A percentile compares a stretch with the other conserved stretches of the same genome.
phyloP scores from a whole-genome alignment of 2,888 invertebrate species.

The Nomada fucata region DNA sequence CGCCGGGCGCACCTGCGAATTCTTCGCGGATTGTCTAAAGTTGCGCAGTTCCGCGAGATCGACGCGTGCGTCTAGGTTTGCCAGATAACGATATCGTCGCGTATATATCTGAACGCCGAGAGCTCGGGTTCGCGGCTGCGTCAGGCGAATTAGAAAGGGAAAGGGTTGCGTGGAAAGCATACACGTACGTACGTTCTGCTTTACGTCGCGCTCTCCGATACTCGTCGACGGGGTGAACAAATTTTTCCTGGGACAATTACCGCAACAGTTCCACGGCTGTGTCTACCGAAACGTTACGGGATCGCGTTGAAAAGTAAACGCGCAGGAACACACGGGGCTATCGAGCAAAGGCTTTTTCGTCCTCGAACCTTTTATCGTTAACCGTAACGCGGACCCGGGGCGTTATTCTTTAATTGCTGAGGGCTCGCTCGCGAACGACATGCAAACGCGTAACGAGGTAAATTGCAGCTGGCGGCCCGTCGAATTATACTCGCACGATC shows the following conservation, averaged over 20 bases:
- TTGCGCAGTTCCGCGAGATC: constrained; percentile 48
- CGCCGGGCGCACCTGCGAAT: constrained; percentile 38
- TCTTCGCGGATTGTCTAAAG: constrained; percentile 12
- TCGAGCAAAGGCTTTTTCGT: not conserved
- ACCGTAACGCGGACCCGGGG: not conserved
- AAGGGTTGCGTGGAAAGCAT: too few relatives aligned
- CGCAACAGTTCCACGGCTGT: too few relatives aligned
- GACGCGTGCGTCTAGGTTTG: constrained; percentile 47
- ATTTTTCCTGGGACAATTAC: not conserved
- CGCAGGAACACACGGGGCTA: too few relatives aligned
- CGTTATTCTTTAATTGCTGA: constrained; percentile 20
- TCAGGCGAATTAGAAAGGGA: constrained; percentile 48
- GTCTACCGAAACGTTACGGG: too few relatives aligned
- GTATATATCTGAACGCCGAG: not conserved
- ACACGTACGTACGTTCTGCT: too few relatives aligned
- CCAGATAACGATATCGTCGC: constrained; percentile 56
- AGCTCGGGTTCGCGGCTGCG: constrained; percentile 44
- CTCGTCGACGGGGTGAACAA: not conserved
- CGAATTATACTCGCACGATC: constrained; percentile 42
- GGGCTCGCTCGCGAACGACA: not conserved
- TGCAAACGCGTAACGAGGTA: constrained; percentile 40
- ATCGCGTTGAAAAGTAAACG: not conserved
- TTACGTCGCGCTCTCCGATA: too few relatives aligned
- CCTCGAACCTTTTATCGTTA: not conserved
- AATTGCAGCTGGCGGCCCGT: constrained; percentile 37